Evolutionary conservation across 2,888 invertebrate genomes (phyloP), one percentile per base, ranked within the genome.

Genomic region (Schizotus pectinicornis): DNA sequence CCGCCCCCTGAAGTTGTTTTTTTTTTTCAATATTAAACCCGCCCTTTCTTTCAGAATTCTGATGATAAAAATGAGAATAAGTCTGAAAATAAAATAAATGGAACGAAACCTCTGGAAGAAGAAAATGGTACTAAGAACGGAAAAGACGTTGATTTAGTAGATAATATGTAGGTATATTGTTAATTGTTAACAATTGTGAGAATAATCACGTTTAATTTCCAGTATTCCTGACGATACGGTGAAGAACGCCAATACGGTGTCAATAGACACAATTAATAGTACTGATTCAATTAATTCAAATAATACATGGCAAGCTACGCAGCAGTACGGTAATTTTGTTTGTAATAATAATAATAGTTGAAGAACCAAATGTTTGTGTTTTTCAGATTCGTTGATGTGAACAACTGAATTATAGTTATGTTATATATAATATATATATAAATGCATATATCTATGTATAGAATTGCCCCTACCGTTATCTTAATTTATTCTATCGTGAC

Each of bases 381-480:
- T 77, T 78, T 64, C 77, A 79, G 79, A 79, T 78, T 72, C 76
- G 67, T 76, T 77, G 72, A 79, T 76, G 78, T 78, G 75, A 78
- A 73, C 74, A 52, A 72, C 71, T 74, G 69, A 66, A 61, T 67
- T 61, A 59, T 67, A 67, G 68, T 61, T 67, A 9, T 43, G 30
- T 42, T 13, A 39, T 22, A 38, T n/a, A 38, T 7, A 43, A 57
- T 57, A 47, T 45, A 42, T 54, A 8, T 48, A 57, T 49, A 22
- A 5, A 22, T 22, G 5, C 5, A 5, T 22, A 22, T 32, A 53
- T 53, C 12, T 46, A 54, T 56, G 51, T 60, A 63, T 70, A 71
- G 67, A 68, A 64, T 70, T 67, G 69, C 68, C 70, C 68, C 68
- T 67, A 62, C 70, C 66, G 64, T 69, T 68, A 47, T 57, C 46